Base-by-base conservation (phyloP, 1,140 invertebrate species). In the Ganaspis sp. region DNA sequence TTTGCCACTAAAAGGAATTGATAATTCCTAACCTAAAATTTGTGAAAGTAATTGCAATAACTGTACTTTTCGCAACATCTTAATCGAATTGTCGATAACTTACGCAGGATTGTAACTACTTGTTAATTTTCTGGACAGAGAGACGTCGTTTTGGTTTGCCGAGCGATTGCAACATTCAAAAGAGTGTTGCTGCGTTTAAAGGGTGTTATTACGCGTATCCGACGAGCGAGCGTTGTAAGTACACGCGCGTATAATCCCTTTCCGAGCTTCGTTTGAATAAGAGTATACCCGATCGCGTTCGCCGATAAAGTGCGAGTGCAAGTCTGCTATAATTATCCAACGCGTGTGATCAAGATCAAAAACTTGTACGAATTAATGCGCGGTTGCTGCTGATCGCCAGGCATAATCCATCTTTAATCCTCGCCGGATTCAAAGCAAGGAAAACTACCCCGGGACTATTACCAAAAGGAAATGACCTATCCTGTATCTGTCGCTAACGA, bases 311-410 rank as follows among this genome's bases (percentile, higher is more conserved):
- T 17, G 45, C 45, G 45, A 49, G 45, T 17, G 29, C 45, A 49
- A 49, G 3, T n/a, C 45, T 49, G 45, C 45, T 49, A 49, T 49
- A 49, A 49, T 49, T 49, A 49, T 49, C 45, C 45, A 49, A 49
- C 45, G 45, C 45, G 45, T 49, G 45, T 49, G 45, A 49, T 49
- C 45, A 49, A 49, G 45, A 49, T 49, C 45, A 49, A 49, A 49
- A 49, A 8, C 2, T 49, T 49, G 45, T 49, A 49, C n/a, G 45
- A 49, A 49, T 49, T 49, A 49, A 49, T 49, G 45, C 45, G 45
- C 45, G 4, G 45, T 49, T 49, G 45, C n/a, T 17, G 45, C 15
- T 49, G 45, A 49, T 49, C 45, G 45, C n/a, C 45, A 49, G 19
- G 45, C 45, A 49, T 49, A 49, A 49, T 49, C 45, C 15, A 49